Evolutionary conservation across 2,113 vertebrate species (phyloP).

Genomic region (Delphinapterus leucas): DNA sequence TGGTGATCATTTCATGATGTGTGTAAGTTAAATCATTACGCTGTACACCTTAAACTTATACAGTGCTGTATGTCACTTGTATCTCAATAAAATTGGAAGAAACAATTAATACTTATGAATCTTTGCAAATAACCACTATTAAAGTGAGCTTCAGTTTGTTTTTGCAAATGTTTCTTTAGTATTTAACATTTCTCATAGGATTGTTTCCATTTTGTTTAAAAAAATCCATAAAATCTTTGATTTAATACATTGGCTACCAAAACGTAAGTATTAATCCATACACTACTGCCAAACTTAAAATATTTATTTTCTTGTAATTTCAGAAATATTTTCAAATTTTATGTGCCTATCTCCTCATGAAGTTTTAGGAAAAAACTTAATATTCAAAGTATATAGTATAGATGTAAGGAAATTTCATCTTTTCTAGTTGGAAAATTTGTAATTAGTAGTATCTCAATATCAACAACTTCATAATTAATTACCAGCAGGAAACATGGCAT

Average conservation of each 20-base stretch:
- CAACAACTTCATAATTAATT: conserved; percentile 3
- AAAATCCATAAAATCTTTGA: neutral
- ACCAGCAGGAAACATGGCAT: neutral
- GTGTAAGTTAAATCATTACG: neutral
- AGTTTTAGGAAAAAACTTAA: neutral
- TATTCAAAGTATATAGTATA: neutral
- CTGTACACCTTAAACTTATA: neutral
- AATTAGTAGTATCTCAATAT: neutral
- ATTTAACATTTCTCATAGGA: neutral
- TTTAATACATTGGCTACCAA: neutral
- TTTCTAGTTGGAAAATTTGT: conserved; percentile 4
- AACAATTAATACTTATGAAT: neutral
- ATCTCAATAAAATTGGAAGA: neutral
- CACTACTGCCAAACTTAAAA: neutral
- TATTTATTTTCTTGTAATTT: conserved; percentile 4
- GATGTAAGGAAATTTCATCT: neutral
- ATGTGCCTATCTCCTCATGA: neutral
- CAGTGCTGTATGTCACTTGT: neutral
- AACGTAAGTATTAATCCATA: neutral
- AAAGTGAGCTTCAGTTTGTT: neutral
- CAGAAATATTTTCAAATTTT: neutral
- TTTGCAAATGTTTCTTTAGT: neutral
- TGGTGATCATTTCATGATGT: neutral
- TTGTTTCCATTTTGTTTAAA: neutral
- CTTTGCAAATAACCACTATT: neutral